These are phyloP conservation scores for Amiota minor DNA, from an alignment of 2,888 invertebrate species.

Conservation along the genomic window DNA sequence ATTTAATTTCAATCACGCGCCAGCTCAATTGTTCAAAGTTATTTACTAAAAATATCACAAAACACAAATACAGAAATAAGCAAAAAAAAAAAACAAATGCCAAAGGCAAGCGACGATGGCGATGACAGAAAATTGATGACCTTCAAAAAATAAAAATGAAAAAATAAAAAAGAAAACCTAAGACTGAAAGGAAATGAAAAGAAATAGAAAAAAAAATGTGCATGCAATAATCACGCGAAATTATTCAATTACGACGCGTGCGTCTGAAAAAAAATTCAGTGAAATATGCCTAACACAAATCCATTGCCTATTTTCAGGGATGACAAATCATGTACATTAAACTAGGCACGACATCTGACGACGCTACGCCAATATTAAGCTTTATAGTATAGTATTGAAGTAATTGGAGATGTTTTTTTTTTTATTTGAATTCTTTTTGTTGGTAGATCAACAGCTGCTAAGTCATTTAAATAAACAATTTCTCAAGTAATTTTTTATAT, in stretches of 20 bases:
- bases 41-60: conserved; percentile 31
- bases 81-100: conserved; percentile 22
- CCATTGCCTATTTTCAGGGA: conserved; percentile 21
- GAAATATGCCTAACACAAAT: conserved; percentile 35
- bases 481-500: conserved; percentile 8
- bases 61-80: neutral
- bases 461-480: conserved; percentile 29
- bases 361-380: neutral
- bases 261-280: conserved; percentile 27
- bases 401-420: neutral
- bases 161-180: no score
- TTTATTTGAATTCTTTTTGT: neutral
- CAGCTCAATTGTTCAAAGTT: conserved; percentile 6
- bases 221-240: conserved; percentile 35
- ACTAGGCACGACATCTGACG: neutral
- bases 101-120: neutral
- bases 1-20: conserved; percentile 55
- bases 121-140: neutral
- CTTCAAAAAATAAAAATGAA: no score
- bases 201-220: no score
- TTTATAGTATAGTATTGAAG: neutral
- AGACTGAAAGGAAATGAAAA: no score
- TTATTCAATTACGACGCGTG: conserved; percentile 58
- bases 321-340: neutral
- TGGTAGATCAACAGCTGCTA: conserved; percentile 22